Evolutionary conservation across 2,888 invertebrate species (phyloP), one percentile per base, ranked within the genome.

Genomic region (Drosophila niveifrons): DNA sequence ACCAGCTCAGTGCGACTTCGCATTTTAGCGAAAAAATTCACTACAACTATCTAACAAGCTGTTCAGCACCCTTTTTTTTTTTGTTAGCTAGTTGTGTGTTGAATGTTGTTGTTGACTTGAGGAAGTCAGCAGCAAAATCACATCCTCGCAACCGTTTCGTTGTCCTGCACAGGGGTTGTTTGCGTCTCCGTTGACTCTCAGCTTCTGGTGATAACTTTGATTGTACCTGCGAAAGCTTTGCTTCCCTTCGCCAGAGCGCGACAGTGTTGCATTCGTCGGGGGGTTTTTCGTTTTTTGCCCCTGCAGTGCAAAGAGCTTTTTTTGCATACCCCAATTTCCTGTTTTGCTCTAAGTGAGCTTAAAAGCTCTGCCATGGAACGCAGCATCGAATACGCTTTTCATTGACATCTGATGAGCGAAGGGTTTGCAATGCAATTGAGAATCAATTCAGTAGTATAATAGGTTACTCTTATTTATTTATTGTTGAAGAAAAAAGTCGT

Each of bases 1-100:
- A 92, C 92, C 75, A 92, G 76, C 75, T 92, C 92, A 36, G 92
- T 92, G 70, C 92, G 92, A 85, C 92, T 92, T 82, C 92, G 90
- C 92, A 92, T 85, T 71, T 56, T 57, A 15, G 17, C n/a, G n/a
- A n/a, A n/a, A 36, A 36, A 36, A n/a, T n/a, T 36, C 36, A n/a
- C 36, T 36, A n/a, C 1, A n/a, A 41, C 15, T 41, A 15, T 36
- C 36, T n/a, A 36, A 1, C 11, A 3, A 15, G 13, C 15, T 41
- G 39, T 15, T 41, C 3, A 23, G 13, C 39, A 41, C 13, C 6
- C 3, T n/a, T 52, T 47, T 29, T 47, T 50, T 47, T 29, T 48
- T 39, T n/a, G n/a, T n/a, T n/a, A n/a, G 47, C 41, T 43, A 23
- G 10, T 51, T 57, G 18, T 78, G 58, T 72, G 55, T 51, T 41